phyloP scores from a whole-genome alignment of 2,888 invertebrate genomes.

The Nebria brevicollis region DNA sequence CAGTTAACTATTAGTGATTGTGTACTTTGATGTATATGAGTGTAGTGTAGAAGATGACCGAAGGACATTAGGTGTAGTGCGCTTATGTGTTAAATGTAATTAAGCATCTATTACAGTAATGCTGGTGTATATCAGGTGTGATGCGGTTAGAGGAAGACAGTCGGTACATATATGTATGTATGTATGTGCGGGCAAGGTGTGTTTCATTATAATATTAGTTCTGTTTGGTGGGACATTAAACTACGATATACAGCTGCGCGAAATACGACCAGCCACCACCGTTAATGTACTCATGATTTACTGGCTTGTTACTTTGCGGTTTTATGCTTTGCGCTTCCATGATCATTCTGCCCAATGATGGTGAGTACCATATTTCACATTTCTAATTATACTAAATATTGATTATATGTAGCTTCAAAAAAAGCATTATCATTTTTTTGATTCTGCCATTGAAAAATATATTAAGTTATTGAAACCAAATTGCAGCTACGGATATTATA shows the following conservation, averaged over 20 bases:
- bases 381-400: not conserved
- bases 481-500: no score
- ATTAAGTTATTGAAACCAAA: no score
- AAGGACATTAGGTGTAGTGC: not conserved
- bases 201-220: conserved; percentile 44
- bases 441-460: not conserved
- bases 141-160: conserved; percentile 24
- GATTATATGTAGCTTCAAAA: not conserved
- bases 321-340: not conserved
- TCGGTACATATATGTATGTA: not conserved
- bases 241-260: conserved; percentile 23
- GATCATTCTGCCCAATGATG: not conserved
- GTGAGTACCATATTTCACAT: conserved; percentile 1
- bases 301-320: conserved; percentile 21
- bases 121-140: conserved; percentile 16
- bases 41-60: not conserved
- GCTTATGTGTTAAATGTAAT: conserved; percentile 27
- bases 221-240: conserved; percentile 39
- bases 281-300: conserved; percentile 38
- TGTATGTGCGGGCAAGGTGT: conserved; percentile 12
- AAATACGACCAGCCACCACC: conserved; percentile 16
- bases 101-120: conserved; percentile 8
- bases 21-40: not conserved
- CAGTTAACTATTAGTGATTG: not conserved
- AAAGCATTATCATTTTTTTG: not conserved